phyloP scores from a whole-genome alignment of 2,113 vertebrate genomes.

The Ivindomyrus marchei region DNA sequence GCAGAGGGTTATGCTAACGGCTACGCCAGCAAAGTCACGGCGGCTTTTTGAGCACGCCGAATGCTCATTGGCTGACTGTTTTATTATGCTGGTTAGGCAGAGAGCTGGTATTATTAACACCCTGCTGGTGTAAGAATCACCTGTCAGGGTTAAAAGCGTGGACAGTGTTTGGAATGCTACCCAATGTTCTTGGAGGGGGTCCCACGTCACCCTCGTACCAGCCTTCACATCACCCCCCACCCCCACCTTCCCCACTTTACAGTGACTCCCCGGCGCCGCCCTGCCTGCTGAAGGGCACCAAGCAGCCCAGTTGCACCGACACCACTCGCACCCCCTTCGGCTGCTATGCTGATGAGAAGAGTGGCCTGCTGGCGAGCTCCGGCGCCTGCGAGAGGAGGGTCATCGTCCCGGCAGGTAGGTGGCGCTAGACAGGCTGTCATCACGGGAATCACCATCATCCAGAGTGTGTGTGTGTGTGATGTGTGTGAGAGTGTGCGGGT shows the following conservation, averaged over 20 bases:
- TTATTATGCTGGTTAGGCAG: background rate
- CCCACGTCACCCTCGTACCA: too few relatives aligned
- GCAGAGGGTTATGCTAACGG: background rate
- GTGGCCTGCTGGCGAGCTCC: slow-evolving; percentile 88
- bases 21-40: background rate
- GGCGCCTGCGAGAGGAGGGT: slow-evolving; percentile 97
- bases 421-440: background rate
- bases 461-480: background rate
- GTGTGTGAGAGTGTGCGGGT: too few relatives aligned
- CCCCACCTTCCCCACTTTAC: slow-evolving; percentile 27
- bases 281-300: slow-evolving; percentile 88
- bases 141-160: background rate
- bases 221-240: background rate
- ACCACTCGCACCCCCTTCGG: slow-evolving; percentile 82
- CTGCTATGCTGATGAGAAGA: slow-evolving; percentile 97
- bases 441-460: too few relatives aligned
- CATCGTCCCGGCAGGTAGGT: slow-evolving; percentile 93
- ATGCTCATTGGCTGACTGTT: background rate
- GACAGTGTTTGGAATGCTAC: background rate
- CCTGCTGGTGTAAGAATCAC: background rate
- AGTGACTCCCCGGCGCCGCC: slow-evolving; percentile 95
- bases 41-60: background rate
- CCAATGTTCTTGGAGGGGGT: background rate
- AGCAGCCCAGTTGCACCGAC: slow-evolving; percentile 76
- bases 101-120: too few relatives aligned